These are phyloP conservation scores for Ciconia stormi DNA, from an alignment of 2,113 vertebrate species.

Conservation along the genomic window DNA sequence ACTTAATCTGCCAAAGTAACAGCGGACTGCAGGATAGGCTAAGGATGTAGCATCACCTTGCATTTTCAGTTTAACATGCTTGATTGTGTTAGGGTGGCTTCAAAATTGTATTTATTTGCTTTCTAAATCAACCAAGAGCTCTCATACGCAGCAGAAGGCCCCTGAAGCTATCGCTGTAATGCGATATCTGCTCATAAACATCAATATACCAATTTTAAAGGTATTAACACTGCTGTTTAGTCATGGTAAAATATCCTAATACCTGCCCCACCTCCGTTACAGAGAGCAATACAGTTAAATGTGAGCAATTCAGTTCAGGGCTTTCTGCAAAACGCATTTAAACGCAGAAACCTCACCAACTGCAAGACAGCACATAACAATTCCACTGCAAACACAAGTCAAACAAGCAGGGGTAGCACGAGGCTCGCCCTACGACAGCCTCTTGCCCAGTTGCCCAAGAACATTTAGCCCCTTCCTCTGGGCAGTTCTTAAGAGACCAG, in stretches of 20 bases:
- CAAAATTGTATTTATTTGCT: constrained; percentile 15
- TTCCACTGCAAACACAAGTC: not conserved
- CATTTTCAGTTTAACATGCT: not conserved
- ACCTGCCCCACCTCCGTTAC: not conserved
- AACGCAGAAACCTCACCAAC: not conserved
- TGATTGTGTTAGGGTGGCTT: not conserved
- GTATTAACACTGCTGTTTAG: not conserved
- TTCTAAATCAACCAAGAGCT: not conserved
- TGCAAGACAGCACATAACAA: not conserved
- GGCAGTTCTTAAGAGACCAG: not conserved
- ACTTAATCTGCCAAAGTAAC: not conserved
- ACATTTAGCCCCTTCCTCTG: not conserved
- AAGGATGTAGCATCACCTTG: not conserved
- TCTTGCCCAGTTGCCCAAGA: not conserved
- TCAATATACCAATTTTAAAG: constrained; percentile 30
- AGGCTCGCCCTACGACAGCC: fast-evolving
- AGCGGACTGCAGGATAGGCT: not conserved
- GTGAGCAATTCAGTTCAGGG: not conserved
- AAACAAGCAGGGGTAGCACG: not conserved
- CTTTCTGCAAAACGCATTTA: not conserved
- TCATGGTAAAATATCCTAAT: not conserved
- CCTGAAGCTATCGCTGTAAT: constrained; percentile 20
- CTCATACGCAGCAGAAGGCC: not conserved
- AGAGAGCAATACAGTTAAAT: not conserved
- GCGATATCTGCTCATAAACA: not conserved